Evolutionary conservation across 2,797 vertebrate genomes (phyloP), one percentile per base, ranked within the genome.

Genomic region (Pelodytes ibericus): DNA sequence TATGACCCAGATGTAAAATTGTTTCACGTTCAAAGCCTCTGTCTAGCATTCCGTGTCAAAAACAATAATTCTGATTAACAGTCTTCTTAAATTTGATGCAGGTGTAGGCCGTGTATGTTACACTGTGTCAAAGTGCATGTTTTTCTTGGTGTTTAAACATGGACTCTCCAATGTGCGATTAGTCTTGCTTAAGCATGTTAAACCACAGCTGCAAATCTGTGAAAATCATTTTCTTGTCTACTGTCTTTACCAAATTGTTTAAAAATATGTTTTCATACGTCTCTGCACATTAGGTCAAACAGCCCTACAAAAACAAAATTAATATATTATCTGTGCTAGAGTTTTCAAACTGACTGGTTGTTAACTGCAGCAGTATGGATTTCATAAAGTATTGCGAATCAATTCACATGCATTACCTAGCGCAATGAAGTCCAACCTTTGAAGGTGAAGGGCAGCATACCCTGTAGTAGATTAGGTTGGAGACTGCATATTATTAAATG

Each of bases 191-290:
- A 20, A 53, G 24, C 49, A 53, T 24, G n/a, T 53, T 22, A 53
- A 53, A 16, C 20, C 11, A 24, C 49, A 53, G 49, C 49, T 53
- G 49, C 49, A 53, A 53, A 53, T 53, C 49, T 25, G 49, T 25
- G 20, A 53, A 53, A 53, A 53, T 24, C 13, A 53, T 24, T 6
- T 22, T 53, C 49, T 24, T 53, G 11, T 22, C 5, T 53, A 53
- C 49, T 22, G n/a, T 53, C 49, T 53, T n/a, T 24, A 53, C 49
- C n/a, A 53, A 53, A 53, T 53, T 22, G n/a, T 47, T 15, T 47
- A 24, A 53, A 53, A 53, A 53, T 53, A 22, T 53, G n/a, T 20
- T 53, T 53, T 53, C n/a, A 53, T 22, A 53, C 4, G 8, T 24
- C 0, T 25, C 22, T 24, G 20, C 6, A 24, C 49, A 53, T 13